Evolutionary conservation across 2,113 vertebrate genomes (phyloP).

Genomic region (Rhodinocichla rosea): DNA sequence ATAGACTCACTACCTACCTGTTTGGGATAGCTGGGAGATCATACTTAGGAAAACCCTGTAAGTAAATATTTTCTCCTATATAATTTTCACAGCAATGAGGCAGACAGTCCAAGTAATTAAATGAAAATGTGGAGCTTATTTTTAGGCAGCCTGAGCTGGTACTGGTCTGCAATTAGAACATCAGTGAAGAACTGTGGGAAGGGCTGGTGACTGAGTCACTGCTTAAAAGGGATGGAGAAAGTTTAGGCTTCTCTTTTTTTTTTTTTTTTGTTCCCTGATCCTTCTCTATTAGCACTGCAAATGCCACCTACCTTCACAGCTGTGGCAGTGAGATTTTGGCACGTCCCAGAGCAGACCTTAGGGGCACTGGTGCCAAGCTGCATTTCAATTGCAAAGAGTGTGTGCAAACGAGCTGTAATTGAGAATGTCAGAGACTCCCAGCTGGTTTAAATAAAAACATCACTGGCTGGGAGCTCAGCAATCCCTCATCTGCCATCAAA

Average conservation of each 20-base stretch:
- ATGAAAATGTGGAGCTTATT: slow-evolving; percentile 3
- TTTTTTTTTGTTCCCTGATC: not conserved
- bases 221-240: not conserved
- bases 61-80: not conserved
- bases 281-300: slow-evolving; percentile 48
- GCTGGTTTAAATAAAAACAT: not conserved
- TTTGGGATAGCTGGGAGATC: not conserved
- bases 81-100: not conserved
- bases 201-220: not conserved
- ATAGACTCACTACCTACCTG: not conserved
- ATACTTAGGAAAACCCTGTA: not conserved
- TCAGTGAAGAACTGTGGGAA: not conserved
- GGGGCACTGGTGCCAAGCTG: not conserved
- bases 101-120: not conserved
- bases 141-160: not conserved
- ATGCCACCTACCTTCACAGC: not conserved
- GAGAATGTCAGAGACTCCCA: slow-evolving; percentile 49
- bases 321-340: not conserved
- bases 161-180: slow-evolving; percentile 2
- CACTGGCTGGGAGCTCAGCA: not conserved
- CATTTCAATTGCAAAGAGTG: not conserved
- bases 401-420: slow-evolving; percentile 13
- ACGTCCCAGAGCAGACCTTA: not conserved
- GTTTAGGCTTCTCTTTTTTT: not conserved
- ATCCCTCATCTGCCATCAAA: too few relatives aligned